Evolutionary conservation across 2,113 vertebrate genomes (phyloP).

Genomic region (Morone chrysops): DNA sequence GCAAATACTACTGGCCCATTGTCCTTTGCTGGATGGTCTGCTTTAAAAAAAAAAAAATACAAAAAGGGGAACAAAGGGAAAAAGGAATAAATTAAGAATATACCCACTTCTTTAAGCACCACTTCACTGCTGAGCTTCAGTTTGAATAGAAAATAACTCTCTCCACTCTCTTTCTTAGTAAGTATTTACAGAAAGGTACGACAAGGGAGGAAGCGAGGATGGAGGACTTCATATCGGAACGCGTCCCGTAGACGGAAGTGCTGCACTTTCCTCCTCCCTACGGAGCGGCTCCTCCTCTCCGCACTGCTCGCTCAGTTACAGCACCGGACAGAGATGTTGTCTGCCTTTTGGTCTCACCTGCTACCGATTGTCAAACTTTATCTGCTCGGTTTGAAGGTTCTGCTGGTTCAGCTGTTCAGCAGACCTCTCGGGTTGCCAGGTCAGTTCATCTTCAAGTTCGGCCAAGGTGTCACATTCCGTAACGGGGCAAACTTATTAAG

Average conservation of each 20-base stretch:
- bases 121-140: too few species aligned
- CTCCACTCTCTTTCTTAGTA: neutral
- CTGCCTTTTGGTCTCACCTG: conserved; percentile 28
- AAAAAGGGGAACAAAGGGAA: too few species aligned
- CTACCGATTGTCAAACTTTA: conserved; percentile 67
- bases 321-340: conserved; percentile 40
- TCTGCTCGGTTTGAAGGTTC: conserved; percentile 70
- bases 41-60: too few species aligned
- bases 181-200: neutral
- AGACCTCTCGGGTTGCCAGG: conserved; percentile 71
- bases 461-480: neutral
- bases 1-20: too few species aligned
- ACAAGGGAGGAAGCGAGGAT: conserved; percentile 20
- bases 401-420: conserved; percentile 74
- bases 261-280: neutral
- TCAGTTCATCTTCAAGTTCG: conserved; percentile 46
- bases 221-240: conserved; percentile 57
- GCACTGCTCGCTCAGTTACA: neutral
- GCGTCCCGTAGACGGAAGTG: conserved; percentile 31
- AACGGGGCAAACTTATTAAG: neutral
- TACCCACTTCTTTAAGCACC: too few species aligned
- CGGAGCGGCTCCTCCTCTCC: neutral
- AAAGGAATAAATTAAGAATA: too few species aligned
- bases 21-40: too few species aligned
- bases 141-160: neutral